phyloP scores from a whole-genome alignment of 2,888 invertebrate species.

The Theodoxus fluviatilis region DNA sequence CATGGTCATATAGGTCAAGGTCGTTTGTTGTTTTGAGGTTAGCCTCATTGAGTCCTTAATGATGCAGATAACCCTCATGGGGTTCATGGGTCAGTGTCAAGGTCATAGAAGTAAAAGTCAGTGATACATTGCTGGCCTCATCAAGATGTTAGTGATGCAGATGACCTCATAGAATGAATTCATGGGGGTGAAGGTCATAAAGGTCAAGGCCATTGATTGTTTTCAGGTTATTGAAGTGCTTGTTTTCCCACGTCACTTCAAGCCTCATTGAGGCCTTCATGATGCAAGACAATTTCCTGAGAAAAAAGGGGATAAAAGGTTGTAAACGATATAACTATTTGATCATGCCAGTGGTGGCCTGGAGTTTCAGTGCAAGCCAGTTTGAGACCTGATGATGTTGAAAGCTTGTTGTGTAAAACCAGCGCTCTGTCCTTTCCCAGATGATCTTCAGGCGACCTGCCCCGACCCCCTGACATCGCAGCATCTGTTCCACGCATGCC shows the following conservation, averaged over 20 bases:
- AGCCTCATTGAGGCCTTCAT: too few relatives aligned
- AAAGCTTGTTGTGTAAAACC: slow-evolving; percentile 29
- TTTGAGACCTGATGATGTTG: background rate
- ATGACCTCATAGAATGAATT: too few relatives aligned
- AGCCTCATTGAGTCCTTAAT: background rate
- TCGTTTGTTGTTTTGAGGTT: background rate
- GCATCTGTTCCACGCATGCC: slow-evolving; percentile 51
- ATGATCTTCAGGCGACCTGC: slow-evolving; percentile 21
- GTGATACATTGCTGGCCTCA: background rate
- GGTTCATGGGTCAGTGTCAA: slow-evolving; percentile 47
- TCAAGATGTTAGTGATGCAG: background rate
- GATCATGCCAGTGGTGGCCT: too few relatives aligned
- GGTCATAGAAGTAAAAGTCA: background rate
- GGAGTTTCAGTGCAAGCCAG: too few relatives aligned
- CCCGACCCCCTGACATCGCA: slow-evolving; percentile 18
- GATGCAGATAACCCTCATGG: slow-evolving; percentile 29
- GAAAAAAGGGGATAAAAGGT: too few relatives aligned
- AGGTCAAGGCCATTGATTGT: too few relatives aligned
- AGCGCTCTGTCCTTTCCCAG: slow-evolving; percentile 34
- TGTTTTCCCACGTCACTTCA: too few relatives aligned
- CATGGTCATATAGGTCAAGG: background rate
- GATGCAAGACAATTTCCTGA: too few relatives aligned
- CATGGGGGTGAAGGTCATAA: too few relatives aligned
- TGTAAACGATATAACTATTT: too few relatives aligned
- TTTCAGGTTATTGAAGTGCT: too few relatives aligned